A percentile compares a stretch with the other conserved stretches of the same genome.
Conservation (phyloP, 2,113 vertebrate genomes). For the Vulpes ferrilata region DNA sequence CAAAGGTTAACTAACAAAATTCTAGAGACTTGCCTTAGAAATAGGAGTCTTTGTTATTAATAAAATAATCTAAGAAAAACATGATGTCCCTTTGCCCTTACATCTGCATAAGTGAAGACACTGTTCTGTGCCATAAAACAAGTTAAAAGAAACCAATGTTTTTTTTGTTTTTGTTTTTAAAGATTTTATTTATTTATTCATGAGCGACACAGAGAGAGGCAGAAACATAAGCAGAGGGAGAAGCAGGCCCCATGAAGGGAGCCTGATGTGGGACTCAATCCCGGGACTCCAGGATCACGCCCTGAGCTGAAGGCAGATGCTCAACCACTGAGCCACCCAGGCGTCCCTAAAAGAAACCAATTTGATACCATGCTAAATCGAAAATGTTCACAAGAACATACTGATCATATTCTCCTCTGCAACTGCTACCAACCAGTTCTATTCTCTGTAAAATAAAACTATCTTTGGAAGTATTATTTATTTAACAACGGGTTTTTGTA, state of each 20-base stretch:
- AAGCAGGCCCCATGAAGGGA: no score
- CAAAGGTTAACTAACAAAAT: neutral
- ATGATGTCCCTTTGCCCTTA: neutral
- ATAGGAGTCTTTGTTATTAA: conserved; percentile 24
- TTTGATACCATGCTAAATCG: neutral
- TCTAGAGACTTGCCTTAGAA: neutral
- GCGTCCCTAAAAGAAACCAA: neutral
- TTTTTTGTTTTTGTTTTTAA: no score
- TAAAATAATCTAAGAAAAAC: conserved; percentile 47
- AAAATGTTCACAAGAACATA: neutral
- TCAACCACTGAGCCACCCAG: no score
- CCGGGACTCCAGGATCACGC: no score
- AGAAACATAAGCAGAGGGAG: no score
- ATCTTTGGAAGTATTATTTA: neutral
- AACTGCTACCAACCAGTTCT: neutral
- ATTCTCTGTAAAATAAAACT: neutral
- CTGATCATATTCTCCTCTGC: neutral
- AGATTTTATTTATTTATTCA: no score
- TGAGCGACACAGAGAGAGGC: no score
- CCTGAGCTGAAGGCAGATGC: no score
- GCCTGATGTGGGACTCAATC: no score
- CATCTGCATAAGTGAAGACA: neutral
- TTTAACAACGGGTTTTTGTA: neutral
- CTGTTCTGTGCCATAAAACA: neutral
- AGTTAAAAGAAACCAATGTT: neutral